Evolutionary conservation across 1,140 invertebrate genomes (phyloP), one percentile per base, ranked within the genome.

Genomic region (Tribolium castaneum): DNA sequence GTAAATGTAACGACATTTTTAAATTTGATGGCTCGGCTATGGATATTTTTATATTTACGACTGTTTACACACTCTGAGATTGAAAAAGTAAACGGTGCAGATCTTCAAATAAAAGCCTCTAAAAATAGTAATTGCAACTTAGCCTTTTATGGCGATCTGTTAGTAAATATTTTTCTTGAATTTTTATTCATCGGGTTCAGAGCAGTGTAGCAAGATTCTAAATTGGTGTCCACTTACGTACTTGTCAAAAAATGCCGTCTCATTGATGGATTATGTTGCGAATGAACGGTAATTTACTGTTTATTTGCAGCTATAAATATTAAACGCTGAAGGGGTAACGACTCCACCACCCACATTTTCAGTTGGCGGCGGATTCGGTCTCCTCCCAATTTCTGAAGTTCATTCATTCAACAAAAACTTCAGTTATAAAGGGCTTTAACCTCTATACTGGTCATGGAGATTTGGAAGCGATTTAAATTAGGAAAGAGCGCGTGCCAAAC

Each of bases 401-500:
- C n/a, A 12, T 66, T 39, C n/a, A 12, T 39, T 66, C 10, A 66
- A 66, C 59, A 66, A 66, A 66, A 66, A 34, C 59, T 66, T 66
- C 59, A 66, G 59, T 66, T 66, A 66, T 66, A 39, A 66, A 35
- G 59, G 30, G 59, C 59, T 66, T 66, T 39, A 66, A 66, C 59
- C 59, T 66, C 59, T 66, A 30, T 75, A 75, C 73, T 75, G 73
- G 73, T 62, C 73, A 75, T 62, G 73, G 30, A 59, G 74, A 76
- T 66, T 66, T 56, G 35, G 74, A 59, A 54, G 74, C 51, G 74
- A 66, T 76, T 76, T 59, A 76, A 59, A 76, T 76, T 76, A 76
- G 74, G 62, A 76, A 76, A 59, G 56, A 22, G 74, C 74, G 74
- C 74, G 74, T 76, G 74, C 74, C 74, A 76, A 76, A 76, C 25